phyloP scores from a whole-genome alignment of 2,888 invertebrate genomes.

The Lithophane ornitopus region DNA sequence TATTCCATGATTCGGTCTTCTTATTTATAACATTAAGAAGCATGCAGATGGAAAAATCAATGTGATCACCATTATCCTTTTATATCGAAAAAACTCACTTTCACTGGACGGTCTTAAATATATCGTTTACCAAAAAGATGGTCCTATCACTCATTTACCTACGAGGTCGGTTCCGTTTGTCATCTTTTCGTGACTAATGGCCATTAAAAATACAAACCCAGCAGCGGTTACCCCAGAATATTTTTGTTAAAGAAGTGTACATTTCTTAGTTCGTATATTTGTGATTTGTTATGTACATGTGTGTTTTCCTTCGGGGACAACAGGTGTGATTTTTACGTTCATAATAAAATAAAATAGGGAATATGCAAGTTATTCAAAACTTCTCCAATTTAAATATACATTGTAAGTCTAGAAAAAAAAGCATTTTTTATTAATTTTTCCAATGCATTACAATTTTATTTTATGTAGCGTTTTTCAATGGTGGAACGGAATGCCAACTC shows the following conservation, averaged over 20 bases:
- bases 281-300: neutral
- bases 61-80: neutral
- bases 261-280: conserved; percentile 33
- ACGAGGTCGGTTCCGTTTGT: conserved; percentile 67
- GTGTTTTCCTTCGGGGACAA: neutral
- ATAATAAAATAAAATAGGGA: too few relatives aligned
- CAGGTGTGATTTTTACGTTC: too few relatives aligned
- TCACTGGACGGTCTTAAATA: neutral
- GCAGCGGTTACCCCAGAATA: conserved; percentile 32
- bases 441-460: neutral
- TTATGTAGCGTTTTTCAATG: neutral
- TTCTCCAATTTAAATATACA: too few relatives aligned
- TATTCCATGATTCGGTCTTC: neutral
- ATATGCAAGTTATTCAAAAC: neutral
- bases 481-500: neutral
- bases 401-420: neutral
- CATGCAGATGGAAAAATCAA: neutral
- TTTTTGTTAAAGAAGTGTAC: conserved; percentile 30
- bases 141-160: conserved; percentile 49
- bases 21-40: too few relatives aligned
- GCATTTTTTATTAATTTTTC: neutral
- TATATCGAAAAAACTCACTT: neutral
- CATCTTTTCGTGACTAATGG: conserved; percentile 70
- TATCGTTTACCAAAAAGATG: conserved; percentile 47
- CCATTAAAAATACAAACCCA: conserved; percentile 67